Percentiles rank a stretch among this genome's conserved stretches.
Conservation (phyloP, 2,797 vertebrate species). For the Bucorvus abyssinicus region DNA sequence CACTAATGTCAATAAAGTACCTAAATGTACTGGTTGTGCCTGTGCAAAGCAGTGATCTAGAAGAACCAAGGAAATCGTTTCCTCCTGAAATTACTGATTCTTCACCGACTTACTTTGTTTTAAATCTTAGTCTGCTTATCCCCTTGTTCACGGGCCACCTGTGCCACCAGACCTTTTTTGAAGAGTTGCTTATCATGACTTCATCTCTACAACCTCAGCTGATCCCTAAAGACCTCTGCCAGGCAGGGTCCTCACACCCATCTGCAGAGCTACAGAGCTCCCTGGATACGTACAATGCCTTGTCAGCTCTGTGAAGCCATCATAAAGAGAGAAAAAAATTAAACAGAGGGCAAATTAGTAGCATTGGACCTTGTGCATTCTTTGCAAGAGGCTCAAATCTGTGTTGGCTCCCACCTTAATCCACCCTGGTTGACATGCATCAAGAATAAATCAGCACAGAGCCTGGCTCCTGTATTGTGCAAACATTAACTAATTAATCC, state of each 20-base stretch:
- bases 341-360: background rate
- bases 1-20: background rate
- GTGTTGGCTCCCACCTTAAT: background rate
- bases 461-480: conserved; percentile 5
- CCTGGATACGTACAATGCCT: background rate
- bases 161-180: background rate
- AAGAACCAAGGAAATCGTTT: background rate
- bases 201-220: background rate
- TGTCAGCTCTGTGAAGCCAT: background rate
- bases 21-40: background rate
- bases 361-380: background rate
- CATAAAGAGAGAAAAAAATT: background rate
- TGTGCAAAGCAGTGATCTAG: background rate
- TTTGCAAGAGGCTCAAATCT: background rate
- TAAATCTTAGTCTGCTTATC: background rate
- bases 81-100: background rate
- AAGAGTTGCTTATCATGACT: background rate
- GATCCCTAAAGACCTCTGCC: background rate
- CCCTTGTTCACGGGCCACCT: background rate
- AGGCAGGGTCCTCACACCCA: background rate
- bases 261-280: background rate
- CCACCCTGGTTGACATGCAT: background rate
- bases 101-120: background rate
- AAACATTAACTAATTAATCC: conserved; percentile 62
- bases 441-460: conserved; percentile 1